Evolutionary conservation across 1,140 invertebrate species (phyloP).

Genomic region (Chymomyza costata): DNA sequence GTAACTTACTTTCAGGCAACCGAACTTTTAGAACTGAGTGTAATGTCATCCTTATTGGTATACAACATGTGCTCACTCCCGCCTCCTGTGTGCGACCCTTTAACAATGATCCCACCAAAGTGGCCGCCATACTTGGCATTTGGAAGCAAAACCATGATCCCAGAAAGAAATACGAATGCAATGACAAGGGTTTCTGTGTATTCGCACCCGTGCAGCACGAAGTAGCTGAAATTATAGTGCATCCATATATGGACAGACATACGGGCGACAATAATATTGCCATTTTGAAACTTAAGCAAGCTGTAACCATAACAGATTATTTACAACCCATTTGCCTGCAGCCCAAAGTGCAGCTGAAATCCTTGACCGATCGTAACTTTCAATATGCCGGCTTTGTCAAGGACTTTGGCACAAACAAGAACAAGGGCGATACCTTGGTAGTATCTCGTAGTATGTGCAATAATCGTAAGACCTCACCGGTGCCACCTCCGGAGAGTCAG

Average conservation of each 20-base stretch:
- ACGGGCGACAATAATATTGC: slow-evolving; percentile 46
- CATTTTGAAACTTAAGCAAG: slow-evolving; percentile 25
- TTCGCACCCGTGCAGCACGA: slow-evolving; percentile 22
- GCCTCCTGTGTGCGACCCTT: slow-evolving; percentile 34
- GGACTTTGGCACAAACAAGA: not conserved
- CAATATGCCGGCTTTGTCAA: slow-evolving; percentile 40
- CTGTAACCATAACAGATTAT: slow-evolving; percentile 24
- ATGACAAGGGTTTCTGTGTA: slow-evolving; percentile 47
- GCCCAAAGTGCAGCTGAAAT: slow-evolving; percentile 19
- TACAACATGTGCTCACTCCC: slow-evolving; percentile 36
- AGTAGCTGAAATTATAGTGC: slow-evolving; percentile 28
- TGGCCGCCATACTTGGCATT: slow-evolving; percentile 35
- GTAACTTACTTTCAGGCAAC: slow-evolving; percentile 1
- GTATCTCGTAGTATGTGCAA: slow-evolving; percentile 35
- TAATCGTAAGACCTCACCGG: not conserved
- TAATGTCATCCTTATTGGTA: slow-evolving; percentile 37
- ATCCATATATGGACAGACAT: slow-evolving; percentile 41
- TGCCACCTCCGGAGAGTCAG: slow-evolving; percentile 34
- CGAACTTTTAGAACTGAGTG: slow-evolving; percentile 14
- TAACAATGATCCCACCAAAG: slow-evolving; percentile 6
- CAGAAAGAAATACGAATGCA: slow-evolving; percentile 29
- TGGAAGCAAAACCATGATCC: slow-evolving; percentile 22
- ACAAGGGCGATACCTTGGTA: slow-evolving; percentile 30
- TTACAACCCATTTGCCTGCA: slow-evolving; percentile 42
- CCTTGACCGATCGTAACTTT: slow-evolving; percentile 32